phyloP scores from a whole-genome alignment of 2,888 invertebrate species.

The Neuroscelio doddi region DNA sequence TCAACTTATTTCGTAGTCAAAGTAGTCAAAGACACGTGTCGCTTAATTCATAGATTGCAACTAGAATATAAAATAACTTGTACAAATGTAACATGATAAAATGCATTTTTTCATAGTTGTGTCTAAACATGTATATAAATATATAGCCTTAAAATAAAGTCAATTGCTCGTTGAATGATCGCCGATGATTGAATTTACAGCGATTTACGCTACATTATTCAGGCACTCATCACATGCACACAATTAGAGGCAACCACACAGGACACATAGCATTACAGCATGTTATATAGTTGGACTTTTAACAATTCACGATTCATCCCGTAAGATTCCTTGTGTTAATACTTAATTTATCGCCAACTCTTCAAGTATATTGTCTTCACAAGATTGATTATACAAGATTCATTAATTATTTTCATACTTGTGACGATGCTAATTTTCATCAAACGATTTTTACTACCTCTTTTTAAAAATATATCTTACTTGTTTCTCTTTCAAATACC shows the following conservation, averaged over 20 bases:
- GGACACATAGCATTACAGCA: constrained; percentile 7
- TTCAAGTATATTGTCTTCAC: constrained; percentile 14
- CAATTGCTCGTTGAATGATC: constrained; percentile 16
- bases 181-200: background rate
- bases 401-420: background rate
- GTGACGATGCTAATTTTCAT: background rate
- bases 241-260: background rate
- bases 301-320: constrained; percentile 20
- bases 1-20: constrained; percentile 9
- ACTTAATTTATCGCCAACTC: constrained; percentile 24
- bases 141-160: constrained; percentile 21
- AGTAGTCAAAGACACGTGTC: constrained; percentile 10
- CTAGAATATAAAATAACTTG: constrained; percentile 29
- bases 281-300: constrained; percentile 18
- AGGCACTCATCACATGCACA: constrained; percentile 8
- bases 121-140: constrained; percentile 24
- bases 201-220: background rate
- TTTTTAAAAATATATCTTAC: background rate
- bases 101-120: constrained; percentile 22
- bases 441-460: background rate
- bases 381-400: constrained; percentile 7
- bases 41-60: constrained; percentile 16
- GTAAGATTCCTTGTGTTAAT: constrained; percentile 17
- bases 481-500: no score
- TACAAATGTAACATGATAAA: constrained; percentile 29